Conservation (phyloP, 2,888 invertebrate species). For the Oligia latruncula region DNA sequence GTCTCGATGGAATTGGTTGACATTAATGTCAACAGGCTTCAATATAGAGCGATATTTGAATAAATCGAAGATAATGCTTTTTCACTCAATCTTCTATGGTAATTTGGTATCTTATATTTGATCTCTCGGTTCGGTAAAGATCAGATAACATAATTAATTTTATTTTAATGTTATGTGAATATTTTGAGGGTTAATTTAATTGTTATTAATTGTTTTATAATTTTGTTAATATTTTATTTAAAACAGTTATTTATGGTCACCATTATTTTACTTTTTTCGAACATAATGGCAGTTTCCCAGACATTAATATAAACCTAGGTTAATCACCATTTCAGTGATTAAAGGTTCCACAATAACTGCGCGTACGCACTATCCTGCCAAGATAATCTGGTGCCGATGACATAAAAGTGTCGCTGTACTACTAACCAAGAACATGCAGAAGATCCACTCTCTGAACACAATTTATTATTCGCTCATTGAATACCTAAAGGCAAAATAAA, state of each 20-base stretch:
- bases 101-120: slow-evolving; percentile 45
- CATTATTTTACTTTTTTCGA: neutral
- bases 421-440: slow-evolving; percentile 17
- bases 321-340: neutral
- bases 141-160: slow-evolving; percentile 43
- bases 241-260: neutral
- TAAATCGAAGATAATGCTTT: slow-evolving; percentile 25
- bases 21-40: slow-evolving; percentile 47
- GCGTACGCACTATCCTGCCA: slow-evolving; percentile 29
- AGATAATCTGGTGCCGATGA: slow-evolving; percentile 73
- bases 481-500: neutral
- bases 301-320: neutral
- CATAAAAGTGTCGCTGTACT: slow-evolving; percentile 79
- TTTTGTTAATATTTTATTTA: slow-evolving; percentile 6
- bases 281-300: neutral
- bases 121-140: slow-evolving; percentile 27
- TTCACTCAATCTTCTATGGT: slow-evolving; percentile 39
- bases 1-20: slow-evolving; percentile 81
- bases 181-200: slow-evolving; percentile 5
- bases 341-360: slow-evolving; percentile 33
- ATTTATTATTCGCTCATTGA: neutral
- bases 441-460: slow-evolving; percentile 9
- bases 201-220: slow-evolving; percentile 28
- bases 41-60: slow-evolving; percentile 35
- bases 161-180: slow-evolving; percentile 38